These are phyloP conservation scores for Molossus alvarezi DNA, from an alignment of 2,797 vertebrate genomes.

Conservation along the genomic window DNA sequence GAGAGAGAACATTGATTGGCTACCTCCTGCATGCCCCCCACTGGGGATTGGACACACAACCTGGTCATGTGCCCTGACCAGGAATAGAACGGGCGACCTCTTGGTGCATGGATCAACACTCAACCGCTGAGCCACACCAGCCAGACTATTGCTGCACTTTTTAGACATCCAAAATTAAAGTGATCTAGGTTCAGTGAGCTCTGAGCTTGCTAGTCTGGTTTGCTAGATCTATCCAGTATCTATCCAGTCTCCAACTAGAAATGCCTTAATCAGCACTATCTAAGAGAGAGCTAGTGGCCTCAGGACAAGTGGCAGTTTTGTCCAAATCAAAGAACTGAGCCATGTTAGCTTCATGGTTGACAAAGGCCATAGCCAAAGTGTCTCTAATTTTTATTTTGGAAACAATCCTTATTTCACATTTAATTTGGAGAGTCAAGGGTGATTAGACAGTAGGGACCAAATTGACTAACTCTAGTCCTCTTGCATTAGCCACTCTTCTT, in stretches of 20 bases:
- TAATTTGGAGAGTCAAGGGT: neutral
- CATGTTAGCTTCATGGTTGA: neutral
- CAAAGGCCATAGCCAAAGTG: neutral
- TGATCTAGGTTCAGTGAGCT: neutral
- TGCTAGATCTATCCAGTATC: neutral
- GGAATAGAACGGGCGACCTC: no score
- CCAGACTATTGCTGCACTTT: neutral
- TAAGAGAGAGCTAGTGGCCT: neutral
- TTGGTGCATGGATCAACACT: no score
- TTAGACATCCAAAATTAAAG: neutral
- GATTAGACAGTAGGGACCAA: neutral
- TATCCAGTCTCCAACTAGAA: neutral
- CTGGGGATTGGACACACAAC: no score
- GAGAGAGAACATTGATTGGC: no score
- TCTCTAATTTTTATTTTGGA: slow-evolving; percentile 26
- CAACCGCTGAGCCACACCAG: no score
- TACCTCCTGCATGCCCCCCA: no score
- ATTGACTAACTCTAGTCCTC: neutral
- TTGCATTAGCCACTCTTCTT: neutral
- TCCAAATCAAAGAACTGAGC: slow-evolving; percentile 22
- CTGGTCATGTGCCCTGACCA: no score
- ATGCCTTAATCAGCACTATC: neutral
- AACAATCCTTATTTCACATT: slow-evolving; percentile 17
- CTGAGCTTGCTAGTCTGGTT: neutral
- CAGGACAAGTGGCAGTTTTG: neutral